Evolutionary conservation across 2,888 invertebrate genomes (phyloP).

Genomic region (Ommatoiulus sabulosus): DNA sequence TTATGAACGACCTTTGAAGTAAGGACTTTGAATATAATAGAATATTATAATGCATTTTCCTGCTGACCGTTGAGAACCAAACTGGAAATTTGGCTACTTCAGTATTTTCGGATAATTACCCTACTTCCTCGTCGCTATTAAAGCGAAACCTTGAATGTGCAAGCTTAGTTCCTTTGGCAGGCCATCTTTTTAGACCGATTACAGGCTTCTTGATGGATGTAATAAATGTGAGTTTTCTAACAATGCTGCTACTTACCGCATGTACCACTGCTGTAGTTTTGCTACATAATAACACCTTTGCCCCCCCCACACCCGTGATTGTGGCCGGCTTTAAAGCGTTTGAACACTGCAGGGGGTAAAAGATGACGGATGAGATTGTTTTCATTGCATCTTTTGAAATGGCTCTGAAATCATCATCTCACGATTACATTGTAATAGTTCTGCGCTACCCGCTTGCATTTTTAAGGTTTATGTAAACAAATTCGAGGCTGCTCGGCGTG

Average conservation of each 20-base stretch:
- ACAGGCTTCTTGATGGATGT: neutral
- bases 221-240: conserved; percentile 12
- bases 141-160: conserved; percentile 20
- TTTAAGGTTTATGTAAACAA: conserved; percentile 1
- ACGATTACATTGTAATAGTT: conserved; percentile 22
- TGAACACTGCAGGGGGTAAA: conserved; percentile 19
- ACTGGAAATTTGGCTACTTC: neutral
- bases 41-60: neutral
- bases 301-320: conserved; percentile 32
- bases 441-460: neutral
- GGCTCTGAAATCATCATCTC: conserved; percentile 17
- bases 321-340: neutral
- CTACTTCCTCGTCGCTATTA: conserved; percentile 31
- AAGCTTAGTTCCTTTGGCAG: conserved; percentile 20
- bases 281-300: conserved; percentile 20
- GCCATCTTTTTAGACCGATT: neutral
- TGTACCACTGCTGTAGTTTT: neutral
- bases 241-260: conserved; percentile 15
- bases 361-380: conserved; percentile 38
- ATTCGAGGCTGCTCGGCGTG: neutral
- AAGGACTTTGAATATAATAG: neutral
- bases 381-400: conserved; percentile 23
- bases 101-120: conserved; percentile 9
- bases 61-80: neutral
- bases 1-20: neutral